Conservation (phyloP, 2,797 vertebrate species). For the Galago senegalensis region DNA sequence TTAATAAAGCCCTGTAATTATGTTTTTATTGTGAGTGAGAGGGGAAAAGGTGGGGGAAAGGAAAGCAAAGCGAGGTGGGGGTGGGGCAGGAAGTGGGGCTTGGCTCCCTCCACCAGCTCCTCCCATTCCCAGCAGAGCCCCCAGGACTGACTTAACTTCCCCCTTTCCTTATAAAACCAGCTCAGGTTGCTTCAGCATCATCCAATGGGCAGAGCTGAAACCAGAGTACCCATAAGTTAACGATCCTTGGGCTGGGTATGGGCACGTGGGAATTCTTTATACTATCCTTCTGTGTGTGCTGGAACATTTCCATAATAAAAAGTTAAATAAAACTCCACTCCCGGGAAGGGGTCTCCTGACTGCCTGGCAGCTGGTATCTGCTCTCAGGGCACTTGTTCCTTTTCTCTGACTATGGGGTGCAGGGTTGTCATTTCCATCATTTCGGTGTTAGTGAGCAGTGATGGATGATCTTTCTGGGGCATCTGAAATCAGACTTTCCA, state of each 20-base stretch:
- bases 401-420: not conserved
- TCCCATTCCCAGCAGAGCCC: not conserved
- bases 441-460: not conserved
- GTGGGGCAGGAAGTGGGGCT: conserved; percentile 54
- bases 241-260: not conserved
- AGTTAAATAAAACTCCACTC: not conserved
- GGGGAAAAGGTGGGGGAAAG: not conserved
- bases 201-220: not conserved
- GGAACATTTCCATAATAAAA: not conserved
- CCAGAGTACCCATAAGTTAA: not conserved
- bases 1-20: conserved; percentile 89
- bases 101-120: not conserved
- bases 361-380: not conserved
- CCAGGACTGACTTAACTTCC: not conserved
- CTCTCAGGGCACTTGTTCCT: not conserved
- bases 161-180: not conserved
- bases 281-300: not conserved
- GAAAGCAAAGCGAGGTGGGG: conserved; percentile 85
- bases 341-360: not conserved
- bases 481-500: not conserved
- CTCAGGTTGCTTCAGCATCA: not conserved
- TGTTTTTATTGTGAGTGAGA: conserved; percentile 89
- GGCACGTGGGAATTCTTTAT: not conserved
- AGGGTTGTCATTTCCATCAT: not conserved
- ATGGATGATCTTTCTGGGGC: not conserved